Conservation (phyloP, 1,140 invertebrate genomes). For the Nasonia giraulti region DNA sequence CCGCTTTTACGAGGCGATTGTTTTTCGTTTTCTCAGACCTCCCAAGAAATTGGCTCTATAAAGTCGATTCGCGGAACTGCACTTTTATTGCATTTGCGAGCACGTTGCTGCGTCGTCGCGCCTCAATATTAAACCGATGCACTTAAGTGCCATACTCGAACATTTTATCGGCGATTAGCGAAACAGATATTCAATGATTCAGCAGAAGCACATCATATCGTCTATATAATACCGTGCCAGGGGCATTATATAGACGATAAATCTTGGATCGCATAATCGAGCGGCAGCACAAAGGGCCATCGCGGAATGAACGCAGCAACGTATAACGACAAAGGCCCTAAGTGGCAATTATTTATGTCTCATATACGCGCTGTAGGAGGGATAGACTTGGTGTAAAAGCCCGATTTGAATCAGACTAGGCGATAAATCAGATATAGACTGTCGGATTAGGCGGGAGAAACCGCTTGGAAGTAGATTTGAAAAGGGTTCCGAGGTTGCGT, state of each 20-base stretch:
- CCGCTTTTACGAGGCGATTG: slow-evolving; percentile 19
- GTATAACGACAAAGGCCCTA: slow-evolving; percentile 62
- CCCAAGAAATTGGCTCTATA: slow-evolving; percentile 48
- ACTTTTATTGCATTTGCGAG: background rate
- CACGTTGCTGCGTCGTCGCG: background rate
- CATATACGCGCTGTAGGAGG: slow-evolving; percentile 20
- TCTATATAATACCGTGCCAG: background rate
- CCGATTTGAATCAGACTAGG: slow-evolving; percentile 56
- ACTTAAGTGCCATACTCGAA: slow-evolving; percentile 9
- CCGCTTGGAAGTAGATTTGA: background rate
- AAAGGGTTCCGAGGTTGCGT: background rate
- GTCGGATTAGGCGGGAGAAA: slow-evolving; percentile 18
- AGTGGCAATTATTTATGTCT: slow-evolving; percentile 67
- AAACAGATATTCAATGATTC: slow-evolving; percentile 63
- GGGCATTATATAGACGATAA: slow-evolving; percentile 57
- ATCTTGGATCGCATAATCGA: slow-evolving; percentile 58
- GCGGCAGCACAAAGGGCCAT: slow-evolving; percentile 53
- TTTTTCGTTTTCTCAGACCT: slow-evolving; percentile 11
- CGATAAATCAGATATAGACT: slow-evolving; percentile 64
- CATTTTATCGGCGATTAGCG: slow-evolving; percentile 54
- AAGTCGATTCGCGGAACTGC: background rate
- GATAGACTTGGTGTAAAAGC: slow-evolving; percentile 42
- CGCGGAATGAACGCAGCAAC: slow-evolving; percentile 50
- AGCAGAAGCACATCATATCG: slow-evolving; percentile 22
- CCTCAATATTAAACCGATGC: slow-evolving; percentile 12